These are phyloP conservation scores for Scartelaos histophorus DNA, from an alignment of 2,113 vertebrate genomes.

Conservation along the genomic window DNA sequence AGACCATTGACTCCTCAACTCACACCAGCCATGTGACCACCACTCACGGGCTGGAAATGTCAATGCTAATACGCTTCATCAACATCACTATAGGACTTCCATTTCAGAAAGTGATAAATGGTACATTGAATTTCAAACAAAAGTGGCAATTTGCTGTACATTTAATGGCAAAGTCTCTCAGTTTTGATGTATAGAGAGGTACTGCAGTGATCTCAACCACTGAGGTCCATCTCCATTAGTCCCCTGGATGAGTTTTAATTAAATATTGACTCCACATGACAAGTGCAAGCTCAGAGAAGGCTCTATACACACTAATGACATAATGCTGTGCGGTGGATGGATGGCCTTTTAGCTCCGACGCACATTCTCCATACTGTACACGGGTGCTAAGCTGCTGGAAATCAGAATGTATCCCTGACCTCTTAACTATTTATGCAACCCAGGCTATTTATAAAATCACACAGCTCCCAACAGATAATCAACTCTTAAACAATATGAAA, in stretches of 20 bases:
- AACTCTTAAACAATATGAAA: not conserved
- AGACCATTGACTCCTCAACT: not conserved
- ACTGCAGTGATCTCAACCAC: conserved; percentile 23
- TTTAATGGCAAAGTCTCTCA: not conserved
- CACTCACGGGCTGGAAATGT: conserved; percentile 5
- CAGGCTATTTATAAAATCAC: not conserved
- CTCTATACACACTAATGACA: conserved; percentile 49
- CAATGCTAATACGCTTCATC: not conserved
- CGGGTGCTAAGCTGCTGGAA: not conserved
- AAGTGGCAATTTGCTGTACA: not conserved
- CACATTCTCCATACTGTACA: not conserved
- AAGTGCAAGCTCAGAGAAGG: conserved; percentile 36
- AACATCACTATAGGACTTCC: not conserved
- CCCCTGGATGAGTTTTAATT: conserved; percentile 60
- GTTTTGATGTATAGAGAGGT: conserved; percentile 16
- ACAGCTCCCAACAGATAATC: not conserved
- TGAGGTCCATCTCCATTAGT: conserved; percentile 57
- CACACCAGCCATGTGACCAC: not conserved
- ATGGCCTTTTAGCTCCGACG: conserved; percentile 8
- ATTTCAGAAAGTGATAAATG: not conserved
- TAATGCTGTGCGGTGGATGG: conserved; percentile 24
- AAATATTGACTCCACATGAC: conserved; percentile 67
- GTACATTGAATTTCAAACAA: not conserved
- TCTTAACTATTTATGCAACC: not conserved
- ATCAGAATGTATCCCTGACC: not conserved